phyloP scores from a whole-genome alignment of 2,888 invertebrate species.

The Drosophila paucipuncta region DNA sequence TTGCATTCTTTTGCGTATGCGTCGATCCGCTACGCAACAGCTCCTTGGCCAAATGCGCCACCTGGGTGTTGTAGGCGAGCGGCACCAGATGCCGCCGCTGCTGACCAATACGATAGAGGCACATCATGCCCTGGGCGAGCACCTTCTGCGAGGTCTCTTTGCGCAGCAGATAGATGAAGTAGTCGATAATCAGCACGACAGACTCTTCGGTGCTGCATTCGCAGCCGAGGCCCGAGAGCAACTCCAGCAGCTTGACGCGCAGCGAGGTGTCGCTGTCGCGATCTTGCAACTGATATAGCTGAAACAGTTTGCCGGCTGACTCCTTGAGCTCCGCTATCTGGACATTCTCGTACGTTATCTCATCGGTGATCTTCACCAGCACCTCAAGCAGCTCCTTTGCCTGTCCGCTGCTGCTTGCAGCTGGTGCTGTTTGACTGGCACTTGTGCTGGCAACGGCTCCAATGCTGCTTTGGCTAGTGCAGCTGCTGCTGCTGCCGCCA shows the following conservation, averaged over 20 bases:
- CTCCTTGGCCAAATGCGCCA: slow-evolving; percentile 83
- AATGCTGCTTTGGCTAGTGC: slow-evolving; percentile 1
- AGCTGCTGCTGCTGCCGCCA: neutral
- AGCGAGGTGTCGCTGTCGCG: slow-evolving; percentile 80
- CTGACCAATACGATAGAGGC: slow-evolving; percentile 83
- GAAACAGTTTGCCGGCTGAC: slow-evolving; percentile 75
- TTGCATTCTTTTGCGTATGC: slow-evolving; percentile 84
- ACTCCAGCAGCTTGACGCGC: slow-evolving; percentile 81
- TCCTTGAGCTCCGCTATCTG: slow-evolving; percentile 78
- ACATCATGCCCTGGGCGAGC: slow-evolving; percentile 84
- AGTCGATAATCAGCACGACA: slow-evolving; percentile 81
- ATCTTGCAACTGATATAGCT: slow-evolving; percentile 81
- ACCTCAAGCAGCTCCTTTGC: slow-evolving; percentile 80
- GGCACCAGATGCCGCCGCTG: slow-evolving; percentile 72
- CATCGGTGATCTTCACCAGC: slow-evolving; percentile 83
- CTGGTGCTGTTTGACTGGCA: neutral
- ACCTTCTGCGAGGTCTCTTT: slow-evolving; percentile 84
- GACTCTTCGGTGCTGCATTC: slow-evolving; percentile 78
- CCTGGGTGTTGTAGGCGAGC: slow-evolving; percentile 81
- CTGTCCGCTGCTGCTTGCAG: slow-evolving; percentile 10
- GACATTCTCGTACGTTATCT: slow-evolving; percentile 73
- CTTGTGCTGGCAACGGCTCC: neutral
- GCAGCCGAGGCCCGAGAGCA: slow-evolving; percentile 80
- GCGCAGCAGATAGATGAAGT: slow-evolving; percentile 82
- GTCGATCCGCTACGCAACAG: slow-evolving; percentile 82